Conservation (phyloP, 1,140 invertebrate species). For the Heterodera schachtii region DNA sequence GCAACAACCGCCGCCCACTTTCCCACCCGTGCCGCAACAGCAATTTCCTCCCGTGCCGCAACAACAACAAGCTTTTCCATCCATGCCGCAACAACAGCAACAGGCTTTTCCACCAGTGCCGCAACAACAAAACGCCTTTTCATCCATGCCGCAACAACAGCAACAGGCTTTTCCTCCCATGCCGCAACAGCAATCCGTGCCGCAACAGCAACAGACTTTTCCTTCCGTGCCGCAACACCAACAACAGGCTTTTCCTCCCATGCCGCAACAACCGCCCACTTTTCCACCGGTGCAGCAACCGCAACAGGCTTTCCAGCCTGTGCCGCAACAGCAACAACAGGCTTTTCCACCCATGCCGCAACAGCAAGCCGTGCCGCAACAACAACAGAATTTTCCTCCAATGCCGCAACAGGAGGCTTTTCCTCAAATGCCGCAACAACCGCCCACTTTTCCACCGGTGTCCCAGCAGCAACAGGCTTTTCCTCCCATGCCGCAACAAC, state of each 20-base stretch:
- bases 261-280: background rate
- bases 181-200: background rate
- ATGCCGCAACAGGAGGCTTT: background rate
- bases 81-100: background rate
- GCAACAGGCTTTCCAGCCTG: background rate
- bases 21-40: background rate
- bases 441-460: background rate
- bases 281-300: background rate
- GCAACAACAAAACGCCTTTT: background rate
- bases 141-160: background rate
- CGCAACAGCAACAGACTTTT: background rate
- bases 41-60: no score
- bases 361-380: no score
- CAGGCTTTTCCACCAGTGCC: background rate
- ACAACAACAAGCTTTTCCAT: no score
- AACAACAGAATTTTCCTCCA: background rate
- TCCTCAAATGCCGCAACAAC: background rate
- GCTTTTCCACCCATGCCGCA: background rate
- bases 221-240: background rate
- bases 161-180: background rate
- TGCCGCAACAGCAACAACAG: background rate
- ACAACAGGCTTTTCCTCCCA: background rate
- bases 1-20: background rate
- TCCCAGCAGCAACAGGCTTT: no score
- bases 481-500: no score